A percentile compares a stretch with the other conserved stretches of the same genome.
phyloP scores from a whole-genome alignment of 1,140 invertebrate species.

The Manduca sexta region DNA sequence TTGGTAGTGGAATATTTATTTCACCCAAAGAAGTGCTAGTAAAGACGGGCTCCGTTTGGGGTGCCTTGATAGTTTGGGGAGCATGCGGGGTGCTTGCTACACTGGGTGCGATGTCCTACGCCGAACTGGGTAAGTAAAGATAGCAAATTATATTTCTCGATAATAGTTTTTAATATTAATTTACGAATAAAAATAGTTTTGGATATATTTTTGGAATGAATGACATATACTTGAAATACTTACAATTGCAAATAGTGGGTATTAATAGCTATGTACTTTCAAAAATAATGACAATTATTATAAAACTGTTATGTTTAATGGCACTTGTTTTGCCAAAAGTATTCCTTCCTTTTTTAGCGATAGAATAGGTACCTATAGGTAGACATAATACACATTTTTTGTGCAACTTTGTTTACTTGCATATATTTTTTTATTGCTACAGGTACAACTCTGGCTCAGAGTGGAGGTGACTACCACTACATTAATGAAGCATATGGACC shows the following conservation, averaged over 20 bases:
- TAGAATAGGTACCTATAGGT: too few species aligned
- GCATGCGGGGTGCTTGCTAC: conserved; percentile 89
- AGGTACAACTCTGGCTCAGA: conserved; percentile 78
- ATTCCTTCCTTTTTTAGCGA: too few species aligned
- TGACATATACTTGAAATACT: not conserved
- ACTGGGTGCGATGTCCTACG: conserved; percentile 95
- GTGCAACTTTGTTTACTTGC: too few species aligned
- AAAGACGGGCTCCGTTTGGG: conserved; percentile 90
- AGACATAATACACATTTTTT: too few species aligned
- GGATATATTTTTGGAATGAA: not conserved
- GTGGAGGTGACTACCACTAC: conserved; percentile 95
- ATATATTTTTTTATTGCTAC: conserved; percentile 5
- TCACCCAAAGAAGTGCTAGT: conserved; percentile 95
- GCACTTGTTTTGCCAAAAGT: too few species aligned
- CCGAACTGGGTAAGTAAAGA: conserved; percentile 86
- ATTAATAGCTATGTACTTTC: too few species aligned
- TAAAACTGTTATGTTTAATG: too few species aligned
- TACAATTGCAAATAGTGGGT: not conserved
- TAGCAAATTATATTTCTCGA: not conserved
- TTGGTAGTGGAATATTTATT: conserved; percentile 96
- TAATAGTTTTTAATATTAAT: not conserved
- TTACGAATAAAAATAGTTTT: not conserved
- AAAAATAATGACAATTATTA: too few species aligned
- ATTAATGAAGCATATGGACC: conserved; percentile 94
- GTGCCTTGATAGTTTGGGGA: conserved; percentile 92